Conservation (phyloP, 2,113 vertebrate species). For the Rhynchopsitta pachyrhyncha region DNA sequence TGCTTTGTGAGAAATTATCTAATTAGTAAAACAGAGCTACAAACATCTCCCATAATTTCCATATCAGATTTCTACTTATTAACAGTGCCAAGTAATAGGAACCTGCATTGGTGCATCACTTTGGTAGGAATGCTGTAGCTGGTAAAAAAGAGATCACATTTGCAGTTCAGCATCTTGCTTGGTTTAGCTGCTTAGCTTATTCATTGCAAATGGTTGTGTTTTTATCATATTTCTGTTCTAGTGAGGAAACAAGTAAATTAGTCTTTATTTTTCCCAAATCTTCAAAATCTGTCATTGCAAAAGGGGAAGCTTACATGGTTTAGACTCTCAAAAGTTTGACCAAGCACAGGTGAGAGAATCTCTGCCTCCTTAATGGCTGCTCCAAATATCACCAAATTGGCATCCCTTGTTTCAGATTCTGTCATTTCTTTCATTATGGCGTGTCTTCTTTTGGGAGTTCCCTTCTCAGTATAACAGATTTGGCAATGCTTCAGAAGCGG, state of each 20-base stretch:
- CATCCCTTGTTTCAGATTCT: neutral
- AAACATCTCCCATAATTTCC: neutral
- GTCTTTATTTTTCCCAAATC: neutral
- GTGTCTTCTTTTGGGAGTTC: neutral
- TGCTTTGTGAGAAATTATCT: neutral
- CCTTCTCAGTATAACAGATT: neutral
- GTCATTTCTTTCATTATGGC: neutral
- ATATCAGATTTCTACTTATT: neutral
- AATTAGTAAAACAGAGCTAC: neutral
- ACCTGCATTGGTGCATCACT: neutral
- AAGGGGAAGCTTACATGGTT: neutral
- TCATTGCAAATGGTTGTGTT: neutral
- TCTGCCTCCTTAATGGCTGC: neutral
- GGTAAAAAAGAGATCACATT: neutral
- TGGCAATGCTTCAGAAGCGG: neutral
- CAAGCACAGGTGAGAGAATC: neutral
- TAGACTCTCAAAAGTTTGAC: neutral
- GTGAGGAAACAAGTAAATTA: neutral
- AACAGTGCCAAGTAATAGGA: neutral
- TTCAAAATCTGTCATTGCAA: neutral
- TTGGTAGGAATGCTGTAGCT: neutral
- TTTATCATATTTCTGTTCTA: neutral
- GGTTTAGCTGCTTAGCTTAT: neutral
- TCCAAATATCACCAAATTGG: neutral
- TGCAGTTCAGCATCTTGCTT: neutral